Percentiles rank a stretch among this genome's conserved stretches.
Conservation (phyloP, 2,113 vertebrate genomes). For the Bothrops jararaca region DNA sequence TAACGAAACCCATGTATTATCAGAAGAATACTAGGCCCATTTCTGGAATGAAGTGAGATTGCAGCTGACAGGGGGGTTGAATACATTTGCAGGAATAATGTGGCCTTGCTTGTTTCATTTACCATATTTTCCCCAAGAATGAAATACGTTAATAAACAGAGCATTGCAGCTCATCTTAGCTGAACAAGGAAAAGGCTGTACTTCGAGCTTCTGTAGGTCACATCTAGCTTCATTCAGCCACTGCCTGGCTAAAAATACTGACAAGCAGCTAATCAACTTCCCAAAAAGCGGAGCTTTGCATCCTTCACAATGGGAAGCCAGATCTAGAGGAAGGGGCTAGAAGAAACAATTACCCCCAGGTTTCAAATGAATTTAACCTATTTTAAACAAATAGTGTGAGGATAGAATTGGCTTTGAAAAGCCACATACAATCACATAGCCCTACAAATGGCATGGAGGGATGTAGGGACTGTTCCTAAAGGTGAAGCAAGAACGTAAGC, state of each 20-base stretch:
- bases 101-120: slow-evolving; percentile 50
- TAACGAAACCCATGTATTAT: not conserved
- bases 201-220: slow-evolving; percentile 30
- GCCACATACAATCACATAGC: not conserved
- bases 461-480: no score
- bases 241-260: slow-evolving; percentile 55
- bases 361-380: slow-evolving; percentile 65
- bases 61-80: slow-evolving; percentile 40
- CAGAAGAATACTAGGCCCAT: not conserved
- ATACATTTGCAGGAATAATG: slow-evolving; percentile 50
- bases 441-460: not conserved
- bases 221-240: slow-evolving; percentile 60
- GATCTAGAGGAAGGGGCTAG: slow-evolving; percentile 31
- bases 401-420: slow-evolving; percentile 26
- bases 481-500: no score
- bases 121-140: slow-evolving; percentile 61
- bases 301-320: slow-evolving; percentile 61
- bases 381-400: slow-evolving; percentile 57
- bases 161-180: slow-evolving; percentile 58
- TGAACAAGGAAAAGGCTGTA: slow-evolving; percentile 34
- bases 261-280: slow-evolving; percentile 65
- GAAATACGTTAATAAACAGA: slow-evolving; percentile 65
- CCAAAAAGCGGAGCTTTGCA: slow-evolving; percentile 62
- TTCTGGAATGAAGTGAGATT: slow-evolving; percentile 46
- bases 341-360: slow-evolving; percentile 61